Percentiles rank a stretch among this genome's conserved stretches.
These are phyloP conservation scores for Theristicus caerulescens DNA, from an alignment of 2,113 vertebrate genomes.

Conservation along the genomic window DNA sequence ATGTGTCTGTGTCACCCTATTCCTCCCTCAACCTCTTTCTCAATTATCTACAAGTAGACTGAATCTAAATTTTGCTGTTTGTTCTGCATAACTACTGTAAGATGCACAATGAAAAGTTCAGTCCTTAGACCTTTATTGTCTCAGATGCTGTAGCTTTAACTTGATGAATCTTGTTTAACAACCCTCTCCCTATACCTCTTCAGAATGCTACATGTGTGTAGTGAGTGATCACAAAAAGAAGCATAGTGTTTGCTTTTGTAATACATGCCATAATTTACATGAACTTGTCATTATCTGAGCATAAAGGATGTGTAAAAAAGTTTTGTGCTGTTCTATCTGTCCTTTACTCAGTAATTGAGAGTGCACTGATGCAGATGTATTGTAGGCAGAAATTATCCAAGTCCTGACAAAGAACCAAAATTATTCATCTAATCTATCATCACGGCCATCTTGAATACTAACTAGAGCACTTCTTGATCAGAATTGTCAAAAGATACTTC, in stretches of 20 bases:
- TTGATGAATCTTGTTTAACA: not conserved
- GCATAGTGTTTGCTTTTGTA: not conserved
- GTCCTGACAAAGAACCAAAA: slow-evolving; percentile 64
- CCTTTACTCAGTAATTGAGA: slow-evolving; percentile 54
- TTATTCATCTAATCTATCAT: slow-evolving; percentile 70
- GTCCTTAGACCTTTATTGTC: not conserved
- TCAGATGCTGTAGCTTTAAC: not conserved
- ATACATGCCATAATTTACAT: not conserved
- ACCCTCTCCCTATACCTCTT: not conserved
- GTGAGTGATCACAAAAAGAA: not conserved
- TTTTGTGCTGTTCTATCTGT: slow-evolving; percentile 28
- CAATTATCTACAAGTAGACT: not conserved
- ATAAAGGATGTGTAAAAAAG: not conserved
- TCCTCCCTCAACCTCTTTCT: not conserved
- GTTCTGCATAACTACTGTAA: not conserved
- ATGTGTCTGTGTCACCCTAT: not conserved
- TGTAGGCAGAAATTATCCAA: slow-evolving; percentile 42
- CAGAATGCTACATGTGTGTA: not conserved
- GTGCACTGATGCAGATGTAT: slow-evolving; percentile 57
- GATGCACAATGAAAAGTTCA: not conserved
- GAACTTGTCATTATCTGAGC: slow-evolving; percentile 1
- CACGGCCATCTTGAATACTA: slow-evolving; percentile 58
- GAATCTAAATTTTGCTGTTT: not conserved
- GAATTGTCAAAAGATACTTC: slow-evolving; percentile 64
- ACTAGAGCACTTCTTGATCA: slow-evolving; percentile 66